Base-by-base conservation (phyloP, 2,113 vertebrate species). In the Odontesthes bonariensis region DNA sequence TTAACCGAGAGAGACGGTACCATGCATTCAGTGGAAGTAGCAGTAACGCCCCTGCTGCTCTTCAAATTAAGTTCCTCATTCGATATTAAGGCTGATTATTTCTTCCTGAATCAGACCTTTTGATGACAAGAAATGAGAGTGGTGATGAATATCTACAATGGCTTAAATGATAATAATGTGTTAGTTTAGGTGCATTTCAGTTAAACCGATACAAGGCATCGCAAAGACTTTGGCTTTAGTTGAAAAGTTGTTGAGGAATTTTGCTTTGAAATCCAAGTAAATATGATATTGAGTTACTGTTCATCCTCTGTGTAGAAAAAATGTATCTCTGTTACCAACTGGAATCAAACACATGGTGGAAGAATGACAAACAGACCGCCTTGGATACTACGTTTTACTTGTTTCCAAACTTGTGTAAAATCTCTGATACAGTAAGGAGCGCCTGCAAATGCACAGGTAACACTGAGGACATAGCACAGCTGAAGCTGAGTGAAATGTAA, bases 51-150 rank as follows among this genome's bases (percentile, higher is more conserved):
- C 31, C 49, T 42, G 42, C n/a, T 58, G 12, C 57, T 75, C 35
- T 52, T 85, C 20, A 63, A 53, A 64, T 67, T 70, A 20, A 78
- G 67, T 82, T 78, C 22, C 53, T 77, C 23, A 10, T 14, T 32
- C 55, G 53, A 78, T 44, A 66, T 71, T 23, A 40, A 44, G 46
- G 46, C 58, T 38, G 35, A 61, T 23, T 31, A 71, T 23, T 32
- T 32, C 23, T 52, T 65, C 19, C 1, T 17, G 54, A 44, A 7
- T 58, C 56, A 57, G 23, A 53, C 19, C 42, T 40, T 47, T 4
- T 38, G 23, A 31, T 46, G 58, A 59, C 12, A 14, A 57, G n/a
- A 40, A 10, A 20, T 33, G 32, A 56, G 65, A n/a, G 14, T 13
- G 13, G 14, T 16, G 12, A 10, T 16, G 42, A 44, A 12, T 44